Base-by-base conservation (phyloP, 1,140 invertebrate genomes). In the Cecropterus lyciades region DNA sequence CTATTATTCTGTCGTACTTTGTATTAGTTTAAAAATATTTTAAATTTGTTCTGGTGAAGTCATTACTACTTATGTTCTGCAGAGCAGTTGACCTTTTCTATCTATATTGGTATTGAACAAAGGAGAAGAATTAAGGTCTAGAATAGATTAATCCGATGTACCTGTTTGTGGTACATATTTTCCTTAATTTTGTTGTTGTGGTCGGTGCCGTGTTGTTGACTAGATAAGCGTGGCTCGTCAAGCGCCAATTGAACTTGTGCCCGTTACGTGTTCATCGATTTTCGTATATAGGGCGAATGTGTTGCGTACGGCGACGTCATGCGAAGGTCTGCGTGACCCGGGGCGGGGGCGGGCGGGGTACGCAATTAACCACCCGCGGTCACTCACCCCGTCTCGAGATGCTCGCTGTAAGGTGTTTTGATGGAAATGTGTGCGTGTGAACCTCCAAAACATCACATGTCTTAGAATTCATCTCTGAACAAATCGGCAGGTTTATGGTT, bases 311-410 rank as follows among this genome's bases (percentile, higher is more conserved):
- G 49, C 75, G 77, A 73, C 78, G 70, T 77, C 76, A 73, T 73
- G 73, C 74, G 77, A 86, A 86, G 84, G 84, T 84, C 80, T 79
- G 75, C 77, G 80, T 79, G 84, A 79, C 83, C 75, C 73, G 72
- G 65, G 56, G 62, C 63, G 63, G 37, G 57, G 69, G 56, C 24
- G 65, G 66, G 66, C 46, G 77, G 67, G 72, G 70, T 17, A 55
- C 81, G 76, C 82, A 88, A 88, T 88, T 88, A 88, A 76, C 82
- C 78, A 75, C 76, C 73, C 73, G 76, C 75, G 84, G 84, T 82
- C 84, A 77, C 72, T 75, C 76, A 89, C 80, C 83, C 74, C 74
- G 68, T 67, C 67, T 67, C 68, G 55, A 57, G 30, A 48, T 55
- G 42, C 43, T 11, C 7, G n/a, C 14, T 53, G 15, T 2, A 42